A percentile compares a stretch with the other conserved stretches of the same genome.
phyloP scores from a whole-genome alignment of 2,888 invertebrate genomes.

The Metallyticus violacea region DNA sequence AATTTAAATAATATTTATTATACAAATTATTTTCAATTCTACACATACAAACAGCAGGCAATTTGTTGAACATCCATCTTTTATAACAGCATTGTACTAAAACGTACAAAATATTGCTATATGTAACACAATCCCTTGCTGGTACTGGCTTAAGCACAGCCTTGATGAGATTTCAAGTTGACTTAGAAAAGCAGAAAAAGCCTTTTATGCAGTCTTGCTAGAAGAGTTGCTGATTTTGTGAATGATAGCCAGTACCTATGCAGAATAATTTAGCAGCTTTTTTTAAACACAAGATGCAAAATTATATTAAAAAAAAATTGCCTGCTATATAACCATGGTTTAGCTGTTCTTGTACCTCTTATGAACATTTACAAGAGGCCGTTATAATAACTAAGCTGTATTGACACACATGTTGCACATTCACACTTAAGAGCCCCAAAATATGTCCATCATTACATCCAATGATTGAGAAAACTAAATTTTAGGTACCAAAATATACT shows the following conservation, averaged over 20 bases:
- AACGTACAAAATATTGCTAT: slow-evolving; percentile 23
- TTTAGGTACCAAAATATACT: too few relatives aligned
- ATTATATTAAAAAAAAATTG: neutral
- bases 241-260: neutral
- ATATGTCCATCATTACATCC: too few relatives aligned
- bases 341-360: neutral
- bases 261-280: neutral
- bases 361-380: neutral
- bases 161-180: neutral
- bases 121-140: neutral
- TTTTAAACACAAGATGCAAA: neutral
- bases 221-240: neutral
- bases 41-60: neutral
- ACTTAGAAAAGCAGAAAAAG: neutral
- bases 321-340: neutral
- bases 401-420: neutral
- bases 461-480: too few relatives aligned
- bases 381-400: neutral
- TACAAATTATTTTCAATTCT: neutral
- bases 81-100: slow-evolving; percentile 25
- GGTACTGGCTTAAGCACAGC: neutral
- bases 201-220: neutral
- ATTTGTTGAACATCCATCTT: neutral
- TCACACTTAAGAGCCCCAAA: neutral
- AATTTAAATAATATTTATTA: neutral